phyloP scores from a whole-genome alignment of 2,888 invertebrate species.

The Aphelenchoides bicaudatus region DNA sequence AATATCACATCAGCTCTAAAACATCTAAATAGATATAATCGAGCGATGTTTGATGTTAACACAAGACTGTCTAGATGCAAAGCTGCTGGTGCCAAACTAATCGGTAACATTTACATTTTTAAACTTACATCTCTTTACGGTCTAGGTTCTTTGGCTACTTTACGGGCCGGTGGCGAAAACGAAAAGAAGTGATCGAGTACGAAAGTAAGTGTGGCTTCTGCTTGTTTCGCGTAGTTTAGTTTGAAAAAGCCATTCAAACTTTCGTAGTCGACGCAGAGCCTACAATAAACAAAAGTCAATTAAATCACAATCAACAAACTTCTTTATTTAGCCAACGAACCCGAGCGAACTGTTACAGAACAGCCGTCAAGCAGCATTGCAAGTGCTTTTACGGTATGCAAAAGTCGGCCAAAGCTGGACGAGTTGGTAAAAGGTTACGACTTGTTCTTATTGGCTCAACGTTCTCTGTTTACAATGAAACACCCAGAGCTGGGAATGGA shows the following conservation, averaged over 20 bases:
- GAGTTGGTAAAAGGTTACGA: neutral
- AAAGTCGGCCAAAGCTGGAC: neutral
- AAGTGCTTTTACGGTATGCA: too few relatives aligned
- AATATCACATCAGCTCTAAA: too few relatives aligned
- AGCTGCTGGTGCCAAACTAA: conserved; percentile 8
- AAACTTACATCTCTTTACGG: neutral
- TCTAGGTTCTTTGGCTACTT: neutral
- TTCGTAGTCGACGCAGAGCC: neutral
- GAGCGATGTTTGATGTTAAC: too few relatives aligned
- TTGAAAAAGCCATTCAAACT: neutral
- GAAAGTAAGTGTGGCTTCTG: too few relatives aligned
- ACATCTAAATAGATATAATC: too few relatives aligned
- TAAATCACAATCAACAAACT: neutral
- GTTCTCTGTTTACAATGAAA: neutral
- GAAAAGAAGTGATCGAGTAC: neutral
- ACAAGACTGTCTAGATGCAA: neutral
- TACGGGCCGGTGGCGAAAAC: neutral
- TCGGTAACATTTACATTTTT: neutral
- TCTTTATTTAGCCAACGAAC: neutral
- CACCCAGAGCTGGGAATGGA: conserved; percentile 2
- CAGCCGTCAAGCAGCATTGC: conserved; percentile 1
- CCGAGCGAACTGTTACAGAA: neutral
- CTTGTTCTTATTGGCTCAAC: neutral
- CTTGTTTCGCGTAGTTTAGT: neutral
- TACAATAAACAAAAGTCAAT: neutral